Base-by-base conservation (phyloP, 2,888 invertebrate genomes). In the Lasioglossum pauxillum region DNA sequence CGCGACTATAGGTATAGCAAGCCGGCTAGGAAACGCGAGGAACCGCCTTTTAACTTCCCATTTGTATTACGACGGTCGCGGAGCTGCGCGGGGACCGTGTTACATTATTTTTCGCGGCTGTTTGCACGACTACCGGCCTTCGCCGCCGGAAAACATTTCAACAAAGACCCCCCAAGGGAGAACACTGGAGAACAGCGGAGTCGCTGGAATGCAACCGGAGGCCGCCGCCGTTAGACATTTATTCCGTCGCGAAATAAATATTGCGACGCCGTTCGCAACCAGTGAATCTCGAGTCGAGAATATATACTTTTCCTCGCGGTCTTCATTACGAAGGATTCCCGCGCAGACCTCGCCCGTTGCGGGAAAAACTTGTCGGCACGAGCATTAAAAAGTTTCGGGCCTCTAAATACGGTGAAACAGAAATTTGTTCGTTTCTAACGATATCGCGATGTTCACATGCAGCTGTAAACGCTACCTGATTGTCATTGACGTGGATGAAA, bases 61-160 rank as follows among this genome's bases (percentile, higher is more conserved):
- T 93, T 93, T 91, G 90, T 93, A 93, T 93, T 92, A 91, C 84
- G 75, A 71, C n/a, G 75, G 31, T 73, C 72, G 46, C 72, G 72
- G 31, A 27, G 31, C 73, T 80, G 74, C 76, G 80, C 46, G 67
- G 35, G 57, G 60, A 41, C 80, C 74, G 87, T 72, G 78, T 76
- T 78, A 67, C 81, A 79, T 88, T 86, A 80, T 81, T 88, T 88
- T 84, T 80, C 83, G 83, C 72, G 83, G 82, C 80, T 73, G 71
- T 78, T 57, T 82, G 85, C 83, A 75, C 73, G 67, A 78, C 72
- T 71, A 75, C 19, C 46, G 46, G 8, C 23, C 23, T 19, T 38
- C 27, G 31, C 27, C n/a, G 44, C 69, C 67, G 71, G 79, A 75
- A 88, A 88, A 79, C 80, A 78, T 67, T 87, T 88, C 53, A 83